Base-by-base conservation (phyloP, 2,113 vertebrate genomes). In the Calypte anna region DNA sequence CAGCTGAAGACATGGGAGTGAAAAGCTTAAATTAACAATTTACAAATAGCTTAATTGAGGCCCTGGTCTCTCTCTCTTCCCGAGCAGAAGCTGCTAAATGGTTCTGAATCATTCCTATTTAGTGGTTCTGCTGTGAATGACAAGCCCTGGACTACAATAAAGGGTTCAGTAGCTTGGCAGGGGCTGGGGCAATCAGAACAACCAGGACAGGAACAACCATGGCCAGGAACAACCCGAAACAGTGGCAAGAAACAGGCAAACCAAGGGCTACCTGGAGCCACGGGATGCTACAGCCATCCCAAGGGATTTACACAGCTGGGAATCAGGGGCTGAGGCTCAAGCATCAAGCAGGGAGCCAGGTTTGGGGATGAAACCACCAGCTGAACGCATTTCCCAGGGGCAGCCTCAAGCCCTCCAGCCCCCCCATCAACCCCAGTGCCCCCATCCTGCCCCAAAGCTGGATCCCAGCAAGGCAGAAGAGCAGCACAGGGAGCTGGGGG, bases 11-110 rank as follows among this genome's bases (percentile, higher is more conserved):
- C 96, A 90, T 73, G 84, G 58, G 86, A 84, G 96, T n/a, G 84
- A 91, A 70, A 92, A 76, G 85, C 84, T 91, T 79, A 92, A 97
- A 97, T 96, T 97, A 97, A 96, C 76, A 81, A 97, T 96, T 97
- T 96, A 79, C 95, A 94, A 96, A 97, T 51, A 86, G 91, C 69
- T 94, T 97, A 84, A 96, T 84, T 92, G 96, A 96, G 91, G 95
- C 90, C 91, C 94, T 14, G 90, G 40, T 86, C 94, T 46, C 77
- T 33, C 75, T 81, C 86, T 93, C 50, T 50, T 75, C 40, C 87
- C 18, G 17, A 92, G 77, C 83, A 84, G 95, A 89, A 93, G 94
- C 91, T 14, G 72, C 75, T 58, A 77, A 89, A 80, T 10, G 64
- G 38, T 77, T 95, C 61, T 11, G 86, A 91, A 92, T 91, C 86